phyloP scores from a whole-genome alignment of 2,888 invertebrate species.

The Euproctis similis region DNA sequence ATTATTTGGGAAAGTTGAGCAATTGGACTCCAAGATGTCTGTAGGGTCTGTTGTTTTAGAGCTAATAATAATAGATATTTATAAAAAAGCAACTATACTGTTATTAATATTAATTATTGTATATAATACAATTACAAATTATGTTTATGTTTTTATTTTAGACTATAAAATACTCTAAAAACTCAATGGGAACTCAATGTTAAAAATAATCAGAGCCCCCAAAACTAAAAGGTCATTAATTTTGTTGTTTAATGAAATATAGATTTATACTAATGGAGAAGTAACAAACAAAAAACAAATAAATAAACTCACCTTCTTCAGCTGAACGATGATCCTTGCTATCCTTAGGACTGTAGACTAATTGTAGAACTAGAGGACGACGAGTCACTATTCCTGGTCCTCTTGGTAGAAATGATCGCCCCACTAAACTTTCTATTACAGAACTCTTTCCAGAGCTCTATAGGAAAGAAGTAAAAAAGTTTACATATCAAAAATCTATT shows the following conservation, averaged over 20 bases:
- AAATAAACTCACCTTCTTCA: constrained; percentile 82
- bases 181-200: too few relatives aligned
- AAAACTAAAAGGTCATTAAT: too few relatives aligned
- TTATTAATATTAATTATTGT: too few relatives aligned
- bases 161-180: too few relatives aligned
- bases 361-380: constrained; percentile 93
- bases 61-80: constrained; percentile 31
- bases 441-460: constrained; percentile 99
- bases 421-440: constrained; percentile 98
- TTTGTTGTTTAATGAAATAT: too few relatives aligned
- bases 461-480: constrained; percentile 7
- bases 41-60: constrained; percentile 42
- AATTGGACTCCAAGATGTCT: constrained; percentile 51
- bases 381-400: constrained; percentile 98
- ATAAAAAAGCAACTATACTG: constrained; percentile 4
- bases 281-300: too few relatives aligned
- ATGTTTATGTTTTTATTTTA: too few relatives aligned
- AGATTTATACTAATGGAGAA: too few relatives aligned
- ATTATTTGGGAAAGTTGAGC: constrained; percentile 50
- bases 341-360: constrained; percentile 93
- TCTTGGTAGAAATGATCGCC: constrained; percentile 96
- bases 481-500: too few relatives aligned
- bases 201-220: too few relatives aligned
- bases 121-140: too few relatives aligned
- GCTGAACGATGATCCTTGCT: constrained; percentile 90